These are phyloP conservation scores for Brachionus plicatilis DNA, from an alignment of 1,140 invertebrate genomes.

Conservation along the genomic window DNA sequence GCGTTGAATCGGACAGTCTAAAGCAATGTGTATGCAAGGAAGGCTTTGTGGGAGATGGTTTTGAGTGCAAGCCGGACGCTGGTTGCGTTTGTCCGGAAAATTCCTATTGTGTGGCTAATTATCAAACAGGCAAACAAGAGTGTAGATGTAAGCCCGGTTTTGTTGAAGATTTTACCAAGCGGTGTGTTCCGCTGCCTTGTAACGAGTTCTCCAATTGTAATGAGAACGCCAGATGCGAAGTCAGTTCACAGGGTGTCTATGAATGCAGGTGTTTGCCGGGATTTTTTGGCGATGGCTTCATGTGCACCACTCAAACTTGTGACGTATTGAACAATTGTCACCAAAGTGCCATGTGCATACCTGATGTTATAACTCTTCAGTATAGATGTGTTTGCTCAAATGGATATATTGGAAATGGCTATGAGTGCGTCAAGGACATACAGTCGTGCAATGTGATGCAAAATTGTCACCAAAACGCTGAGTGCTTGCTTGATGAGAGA, in stretches of 20 bases:
- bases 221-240: constrained; percentile 9
- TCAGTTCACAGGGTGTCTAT: background rate
- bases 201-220: constrained; percentile 31
- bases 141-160: constrained; percentile 29
- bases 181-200: constrained; percentile 17
- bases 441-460: constrained; percentile 19
- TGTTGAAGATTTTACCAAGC: background rate
- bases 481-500: constrained; percentile 21
- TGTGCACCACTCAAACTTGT: constrained; percentile 28
- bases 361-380: background rate
- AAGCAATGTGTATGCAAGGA: constrained; percentile 22
- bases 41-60: constrained; percentile 40
- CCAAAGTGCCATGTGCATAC: constrained; percentile 4
- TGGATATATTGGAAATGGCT: constrained; percentile 34
- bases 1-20: background rate
- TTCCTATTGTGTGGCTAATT: constrained; percentile 9
- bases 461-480: constrained; percentile 34
- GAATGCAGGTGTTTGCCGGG: constrained; percentile 37
- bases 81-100: constrained; percentile 13
- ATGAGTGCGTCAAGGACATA: constrained; percentile 17
- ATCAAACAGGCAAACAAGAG: constrained; percentile 22
- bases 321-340: constrained; percentile 4
- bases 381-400: constrained; percentile 27
- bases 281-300: constrained; percentile 29
- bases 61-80: background rate